Base-by-base conservation (phyloP, 2,113 vertebrate species). In the Odontophorus gujanensis region DNA sequence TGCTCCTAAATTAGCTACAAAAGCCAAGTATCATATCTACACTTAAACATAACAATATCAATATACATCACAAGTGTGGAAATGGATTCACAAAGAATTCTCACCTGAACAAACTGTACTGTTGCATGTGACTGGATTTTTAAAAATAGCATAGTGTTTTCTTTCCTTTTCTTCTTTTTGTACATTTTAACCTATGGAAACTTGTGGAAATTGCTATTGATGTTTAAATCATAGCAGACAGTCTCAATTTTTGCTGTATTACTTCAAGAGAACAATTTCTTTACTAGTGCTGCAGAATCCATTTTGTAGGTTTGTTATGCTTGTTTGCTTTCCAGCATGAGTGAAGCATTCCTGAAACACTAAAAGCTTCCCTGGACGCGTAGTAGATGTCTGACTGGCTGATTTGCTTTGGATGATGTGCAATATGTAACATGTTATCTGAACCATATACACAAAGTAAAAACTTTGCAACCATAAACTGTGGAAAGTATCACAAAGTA, bases 191-290 rank as follows among this genome's bases (percentile, higher is more conserved):
- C n/a, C 50, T 48, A 12, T 8, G 53, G 22, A 77, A 86, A 51
- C 15, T 32, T 42, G 20, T 38, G 47, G 20, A 55, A 89, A 91
- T 78, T 30, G 51, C 36, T 89, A 42, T 26, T 55, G 32, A 79
- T 10, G 88, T 85, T 84, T 67, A 77, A 36, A 93, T 34, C 45
- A 79, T 32, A 81, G 45, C 28, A 90, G 87, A 47, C 59, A 55
- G 80, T 57, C 45, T 36, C 89, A 63, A 15, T 18, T 87, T 95
- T 68, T 82, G 22, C 38, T 80, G 38, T 40, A 67, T 62, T 82
- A 36, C 72, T 93, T 89, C 19, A 57, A 89, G 38, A 71, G 25
- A 91, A 71, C 18, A 71, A 72, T 50, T 90, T 57, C 19, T 85
- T 90, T 72, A 75, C 61, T 87, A 47, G 18, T 77, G 26, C 48